These are phyloP conservation scores for Anoura caudifer DNA, from an alignment of 2,113 vertebrate genomes.

Conservation along the genomic window DNA sequence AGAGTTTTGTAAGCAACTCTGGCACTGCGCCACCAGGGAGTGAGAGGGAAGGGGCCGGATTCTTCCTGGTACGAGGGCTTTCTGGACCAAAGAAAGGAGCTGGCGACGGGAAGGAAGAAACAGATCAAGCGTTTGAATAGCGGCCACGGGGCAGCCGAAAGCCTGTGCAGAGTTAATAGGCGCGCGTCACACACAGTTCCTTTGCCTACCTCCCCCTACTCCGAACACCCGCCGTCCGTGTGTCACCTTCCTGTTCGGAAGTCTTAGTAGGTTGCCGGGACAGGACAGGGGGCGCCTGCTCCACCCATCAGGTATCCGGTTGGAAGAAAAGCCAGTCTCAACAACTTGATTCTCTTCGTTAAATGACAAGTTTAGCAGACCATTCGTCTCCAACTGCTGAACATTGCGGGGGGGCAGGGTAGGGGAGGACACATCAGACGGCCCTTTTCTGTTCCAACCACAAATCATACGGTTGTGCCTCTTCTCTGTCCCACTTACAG, in stretches of 20 bases:
- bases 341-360: conserved; percentile 64
- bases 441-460: conserved; percentile 50
- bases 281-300: conserved; percentile 76
- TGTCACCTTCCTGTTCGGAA: conserved; percentile 80
- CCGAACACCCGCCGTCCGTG: conserved; percentile 5
- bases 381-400: conserved; percentile 64
- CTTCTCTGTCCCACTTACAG: not conserved
- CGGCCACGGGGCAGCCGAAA: not conserved
- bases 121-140: not conserved
- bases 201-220: not conserved
- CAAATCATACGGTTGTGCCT: conserved; percentile 57
- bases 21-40: not conserved
- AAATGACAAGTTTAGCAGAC: conserved; percentile 71
- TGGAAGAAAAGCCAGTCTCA: conserved; percentile 76
- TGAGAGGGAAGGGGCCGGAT: not conserved
- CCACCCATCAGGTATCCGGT: conserved; percentile 79
- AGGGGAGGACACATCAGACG: conserved; percentile 10
- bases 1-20: not conserved
- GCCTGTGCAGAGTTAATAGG: not conserved
- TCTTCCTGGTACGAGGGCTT: not conserved
- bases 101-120: conserved; percentile 61
- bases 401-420: not conserved
- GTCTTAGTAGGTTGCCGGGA: conserved; percentile 75
- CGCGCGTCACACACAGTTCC: not conserved
- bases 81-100: conserved; percentile 46